Percentiles rank a stretch among this genome's conserved stretches.
phyloP scores from a whole-genome alignment of 2,888 invertebrate species.

The Platerodrilus igneus region DNA sequence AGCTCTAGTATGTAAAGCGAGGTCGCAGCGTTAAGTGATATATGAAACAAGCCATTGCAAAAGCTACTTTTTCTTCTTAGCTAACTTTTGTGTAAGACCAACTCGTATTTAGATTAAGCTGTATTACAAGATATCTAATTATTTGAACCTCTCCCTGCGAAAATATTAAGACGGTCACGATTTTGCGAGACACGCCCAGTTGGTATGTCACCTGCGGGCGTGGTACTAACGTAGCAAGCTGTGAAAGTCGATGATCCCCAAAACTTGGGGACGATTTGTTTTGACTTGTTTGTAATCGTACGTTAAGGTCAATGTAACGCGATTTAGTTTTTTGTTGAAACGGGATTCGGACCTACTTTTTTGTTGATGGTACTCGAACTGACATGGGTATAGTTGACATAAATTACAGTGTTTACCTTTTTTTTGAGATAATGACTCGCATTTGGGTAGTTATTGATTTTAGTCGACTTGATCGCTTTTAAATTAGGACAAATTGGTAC shows the following conservation, averaged over 20 bases:
- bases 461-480: too few species aligned
- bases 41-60: constrained; percentile 20
- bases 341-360: constrained; percentile 19
- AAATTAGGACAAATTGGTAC: too few species aligned
- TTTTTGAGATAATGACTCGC: too few species aligned
- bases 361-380: too few species aligned
- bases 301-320: constrained; percentile 17
- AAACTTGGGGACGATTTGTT: constrained; percentile 8
- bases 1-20: constrained; percentile 9
- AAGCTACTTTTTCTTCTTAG: constrained; percentile 17
- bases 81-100: constrained; percentile 17
- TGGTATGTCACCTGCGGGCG: constrained; percentile 19
- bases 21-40: constrained; percentile 11
- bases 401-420: too few species aligned
- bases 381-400: too few species aligned
- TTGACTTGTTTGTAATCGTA: constrained; percentile 12
- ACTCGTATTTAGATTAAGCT: constrained; percentile 16
- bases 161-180: constrained; percentile 13
- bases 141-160: constrained; percentile 1
- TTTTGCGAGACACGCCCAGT: constrained; percentile 12
- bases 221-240: constrained; percentile 14
- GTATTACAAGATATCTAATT: constrained; percentile 14
- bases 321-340: constrained; percentile 11
- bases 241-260: constrained; percentile 18
- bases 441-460: too few species aligned